A percentile compares a stretch with the other conserved stretches of the same genome.
Conservation (phyloP, 2,113 vertebrate genomes). For the Oxyruncus cristatus region DNA sequence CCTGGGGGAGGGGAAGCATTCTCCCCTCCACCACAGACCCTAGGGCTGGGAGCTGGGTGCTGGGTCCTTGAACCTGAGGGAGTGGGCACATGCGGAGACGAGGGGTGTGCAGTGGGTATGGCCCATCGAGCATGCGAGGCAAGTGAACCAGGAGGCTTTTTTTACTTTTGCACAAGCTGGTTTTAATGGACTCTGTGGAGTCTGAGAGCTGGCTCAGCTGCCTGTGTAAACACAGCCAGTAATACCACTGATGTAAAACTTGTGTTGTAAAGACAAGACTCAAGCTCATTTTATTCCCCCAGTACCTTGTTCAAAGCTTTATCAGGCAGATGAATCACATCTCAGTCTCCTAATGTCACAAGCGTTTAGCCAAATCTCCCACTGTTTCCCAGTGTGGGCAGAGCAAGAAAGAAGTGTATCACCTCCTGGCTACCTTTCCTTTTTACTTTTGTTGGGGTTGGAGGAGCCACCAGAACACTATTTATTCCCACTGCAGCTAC, state of each 20-base stretch:
- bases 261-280: background rate
- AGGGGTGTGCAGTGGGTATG: accelerated
- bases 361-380: background rate
- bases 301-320: slow-evolving; percentile 15
- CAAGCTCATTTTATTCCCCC: background rate
- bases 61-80: background rate
- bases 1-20: background rate
- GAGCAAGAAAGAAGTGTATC: background rate
- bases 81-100: background rate
- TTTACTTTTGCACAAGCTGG: background rate
- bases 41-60: background rate
- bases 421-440: background rate
- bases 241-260: slow-evolving; percentile 20
- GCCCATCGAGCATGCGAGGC: accelerated
- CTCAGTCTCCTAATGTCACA: background rate
- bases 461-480: background rate
- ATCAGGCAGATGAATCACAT: slow-evolving; percentile 16
- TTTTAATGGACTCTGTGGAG: slow-evolving; percentile 13
- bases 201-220: background rate
- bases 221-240: slow-evolving; percentile 16
- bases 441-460: background rate
- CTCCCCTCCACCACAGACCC: accelerated
- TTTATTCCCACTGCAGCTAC: background rate
- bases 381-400: background rate
- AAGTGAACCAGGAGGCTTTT: background rate